A percentile compares a stretch with the other conserved stretches of the same genome.
These are phyloP conservation scores for Rhopilema esculentum DNA, from an alignment of 30 jellyfish, hydroid and myxozoan species.

Conservation along the genomic window DNA sequence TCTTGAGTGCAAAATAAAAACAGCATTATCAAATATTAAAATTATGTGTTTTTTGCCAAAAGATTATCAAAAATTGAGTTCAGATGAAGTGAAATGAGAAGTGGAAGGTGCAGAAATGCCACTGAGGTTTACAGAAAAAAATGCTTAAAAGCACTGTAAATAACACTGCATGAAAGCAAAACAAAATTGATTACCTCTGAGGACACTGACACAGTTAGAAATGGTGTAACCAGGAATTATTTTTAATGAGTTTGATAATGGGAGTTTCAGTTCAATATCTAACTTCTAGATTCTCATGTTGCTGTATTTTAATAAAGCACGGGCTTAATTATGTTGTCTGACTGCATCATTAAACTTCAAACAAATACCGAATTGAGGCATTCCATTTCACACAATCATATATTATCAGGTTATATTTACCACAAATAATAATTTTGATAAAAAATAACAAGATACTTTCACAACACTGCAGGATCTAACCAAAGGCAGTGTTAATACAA, in stretches of 20 bases:
- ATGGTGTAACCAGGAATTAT: too few species aligned
- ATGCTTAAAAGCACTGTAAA: too few species aligned
- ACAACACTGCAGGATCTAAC: neutral
- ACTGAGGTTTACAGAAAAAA: too few species aligned
- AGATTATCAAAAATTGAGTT: too few species aligned
- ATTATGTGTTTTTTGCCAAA: too few species aligned
- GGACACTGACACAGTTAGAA: too few species aligned
- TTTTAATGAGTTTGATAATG: neutral
- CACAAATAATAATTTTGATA: neutral
- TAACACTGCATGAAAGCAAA: too few species aligned
- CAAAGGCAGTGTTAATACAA: neutral
- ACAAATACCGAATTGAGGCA: neutral
- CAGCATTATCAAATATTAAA: too few species aligned
- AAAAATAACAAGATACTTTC: neutral
- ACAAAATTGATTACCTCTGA: too few species aligned
- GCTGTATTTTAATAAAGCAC: neutral
- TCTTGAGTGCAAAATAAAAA: too few species aligned
- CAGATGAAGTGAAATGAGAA: too few species aligned
- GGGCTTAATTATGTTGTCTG: neutral
- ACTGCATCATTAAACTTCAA: neutral
- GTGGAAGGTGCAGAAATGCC: too few species aligned
- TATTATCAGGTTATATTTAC: neutral
- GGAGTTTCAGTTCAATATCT: neutral
- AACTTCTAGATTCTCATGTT: neutral
- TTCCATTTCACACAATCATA: neutral